Conservation (phyloP, 2,888 invertebrate species). For the Unio delphinus region DNA sequence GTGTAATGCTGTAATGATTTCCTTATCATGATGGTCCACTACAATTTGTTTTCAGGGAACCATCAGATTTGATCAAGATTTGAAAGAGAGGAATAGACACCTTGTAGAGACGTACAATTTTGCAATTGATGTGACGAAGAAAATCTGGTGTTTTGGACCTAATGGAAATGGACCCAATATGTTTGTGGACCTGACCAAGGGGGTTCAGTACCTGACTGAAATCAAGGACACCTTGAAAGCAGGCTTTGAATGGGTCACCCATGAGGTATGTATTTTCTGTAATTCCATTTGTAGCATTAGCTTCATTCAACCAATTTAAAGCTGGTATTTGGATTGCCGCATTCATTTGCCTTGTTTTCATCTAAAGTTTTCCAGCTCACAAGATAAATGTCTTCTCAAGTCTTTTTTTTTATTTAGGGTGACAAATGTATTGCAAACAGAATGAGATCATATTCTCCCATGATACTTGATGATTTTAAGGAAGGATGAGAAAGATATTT, state of each 20-base stretch:
- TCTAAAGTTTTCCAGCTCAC: too few species aligned
- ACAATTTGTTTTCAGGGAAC: constrained; percentile 77
- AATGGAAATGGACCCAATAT: constrained; percentile 98
- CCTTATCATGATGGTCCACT: neutral
- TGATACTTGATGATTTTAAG: too few species aligned
- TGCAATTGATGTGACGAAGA: constrained; percentile 95
- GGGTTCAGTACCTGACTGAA: constrained; percentile 99
- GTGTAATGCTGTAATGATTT: neutral
- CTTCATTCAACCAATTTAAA: too few species aligned
- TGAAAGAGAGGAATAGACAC: constrained; percentile 95
- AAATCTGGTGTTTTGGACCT: constrained; percentile 99
- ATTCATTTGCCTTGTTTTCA: too few species aligned
- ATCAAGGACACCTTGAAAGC: constrained; percentile 99
- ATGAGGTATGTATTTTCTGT: constrained; percentile 78
- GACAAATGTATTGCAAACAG: too few species aligned
- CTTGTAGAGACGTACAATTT: constrained; percentile 96
- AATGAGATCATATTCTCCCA: too few species aligned
- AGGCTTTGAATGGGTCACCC: constrained; percentile 98
- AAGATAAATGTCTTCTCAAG: too few species aligned
- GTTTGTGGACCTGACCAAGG: constrained; percentile 97
- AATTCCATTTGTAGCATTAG: too few species aligned
- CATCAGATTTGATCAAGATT: constrained; percentile 95
- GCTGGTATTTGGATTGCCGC: too few species aligned
- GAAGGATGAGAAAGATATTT: too few species aligned
- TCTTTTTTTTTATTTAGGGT: too few species aligned